Base-by-base conservation (phyloP, 2,113 vertebrate species). In the Aegypius monachus region DNA sequence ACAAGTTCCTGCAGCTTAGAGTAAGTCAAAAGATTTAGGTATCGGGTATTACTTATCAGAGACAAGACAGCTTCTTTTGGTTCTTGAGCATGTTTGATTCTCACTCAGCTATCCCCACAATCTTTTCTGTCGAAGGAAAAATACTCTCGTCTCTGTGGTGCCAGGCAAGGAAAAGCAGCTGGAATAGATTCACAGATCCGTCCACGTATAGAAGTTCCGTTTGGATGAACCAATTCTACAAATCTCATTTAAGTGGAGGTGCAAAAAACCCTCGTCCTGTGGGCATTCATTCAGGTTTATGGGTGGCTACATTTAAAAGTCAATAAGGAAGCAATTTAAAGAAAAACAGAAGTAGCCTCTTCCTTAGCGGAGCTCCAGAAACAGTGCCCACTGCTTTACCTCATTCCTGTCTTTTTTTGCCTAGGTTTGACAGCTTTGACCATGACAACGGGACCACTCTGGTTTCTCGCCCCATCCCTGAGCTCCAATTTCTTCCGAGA, bases 181-280 rank as follows among this genome's bases (percentile, higher is more conserved):
- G 6, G 3, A 23, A 16, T 0, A 11, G 67, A 38, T 4, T 47
- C 38, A 6, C 0, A 43, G 74, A 43, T 7, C 38, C 29, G 2
- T 13, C 55, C 77, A 5, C 1, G 2, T 0, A 0, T 6, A 18
- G 22, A 20, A 66, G 56, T 58, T 86, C 70, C 14, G 0, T 14
- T 3, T 3, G 13, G 43, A 32, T 1, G 11, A 58, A 26, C 10
- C 15, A 3, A 6, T 10, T 8, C 63, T 20, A 36, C 32, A 38
- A 16, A 92, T 5, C 45, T 36, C n/a, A 10, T 12, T 10, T 0
- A 4, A 31, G 53, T 0, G 22, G 23, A 77, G 34, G 61, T 5
- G 13, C 68, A 10, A 58, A 61, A 1, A 17, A 4, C 5, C 31
- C 34, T 43, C 10, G 0, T 53, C 86, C 74, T 56, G 9, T 38